phyloP scores from a whole-genome alignment of 2,113 vertebrate species.

The Scolopax mira region DNA sequence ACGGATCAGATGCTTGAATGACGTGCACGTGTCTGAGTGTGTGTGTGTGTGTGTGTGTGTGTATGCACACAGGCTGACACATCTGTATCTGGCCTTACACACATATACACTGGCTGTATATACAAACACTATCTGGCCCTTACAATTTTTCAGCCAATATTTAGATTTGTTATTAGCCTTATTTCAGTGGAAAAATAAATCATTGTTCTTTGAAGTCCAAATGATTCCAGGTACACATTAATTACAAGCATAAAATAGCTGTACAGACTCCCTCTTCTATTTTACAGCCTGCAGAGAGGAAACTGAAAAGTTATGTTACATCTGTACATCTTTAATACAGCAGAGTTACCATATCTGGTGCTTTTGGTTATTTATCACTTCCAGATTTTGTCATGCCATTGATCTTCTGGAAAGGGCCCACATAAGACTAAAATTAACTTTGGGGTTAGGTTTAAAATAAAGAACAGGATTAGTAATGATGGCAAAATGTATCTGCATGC shows the following conservation, averaged over 20 bases:
- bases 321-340: slow-evolving; percentile 40
- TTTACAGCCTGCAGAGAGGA: slow-evolving; percentile 22
- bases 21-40: fast-evolving
- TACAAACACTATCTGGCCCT: not conserved
- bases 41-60: not conserved
- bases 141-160: not conserved
- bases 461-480: not conserved
- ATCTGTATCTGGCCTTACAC: not conserved
- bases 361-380: slow-evolving; percentile 45
- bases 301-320: slow-evolving; percentile 33
- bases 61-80: not conserved
- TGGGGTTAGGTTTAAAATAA: slow-evolving; percentile 25
- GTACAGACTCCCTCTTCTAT: not conserved
- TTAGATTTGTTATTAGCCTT: not conserved
- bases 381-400: slow-evolving; percentile 57
- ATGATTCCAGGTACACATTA: slow-evolving; percentile 6
- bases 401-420: slow-evolving; percentile 28
- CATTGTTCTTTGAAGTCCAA: slow-evolving; percentile 4
- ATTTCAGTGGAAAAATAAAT: slow-evolving; percentile 10
- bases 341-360: slow-evolving; percentile 22
- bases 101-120: not conserved
- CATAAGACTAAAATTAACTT: slow-evolving; percentile 1
- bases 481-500: not conserved
- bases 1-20: not conserved
- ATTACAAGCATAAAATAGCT: slow-evolving; percentile 27